Percentiles rank a stretch among this genome's conserved stretches.
Evolutionary conservation across 2,113 vertebrate species (phyloP).

Genomic region (Cairina moschata): DNA sequence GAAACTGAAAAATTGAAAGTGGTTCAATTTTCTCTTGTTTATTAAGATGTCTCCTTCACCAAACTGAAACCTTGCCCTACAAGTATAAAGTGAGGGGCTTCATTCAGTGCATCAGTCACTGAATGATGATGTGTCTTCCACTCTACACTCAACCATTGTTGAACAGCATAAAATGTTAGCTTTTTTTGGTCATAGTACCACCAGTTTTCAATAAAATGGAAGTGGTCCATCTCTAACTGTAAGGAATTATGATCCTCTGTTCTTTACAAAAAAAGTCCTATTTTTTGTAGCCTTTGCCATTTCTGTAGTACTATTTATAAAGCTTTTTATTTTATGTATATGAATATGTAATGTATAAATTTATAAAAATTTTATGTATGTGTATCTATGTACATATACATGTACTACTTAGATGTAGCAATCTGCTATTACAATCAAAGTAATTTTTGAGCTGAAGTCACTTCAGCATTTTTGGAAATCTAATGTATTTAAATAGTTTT

Average conservation of each 20-base stretch:
- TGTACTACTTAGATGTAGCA: background rate
- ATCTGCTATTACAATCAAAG: background rate
- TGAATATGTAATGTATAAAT: background rate
- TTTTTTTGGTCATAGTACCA: background rate
- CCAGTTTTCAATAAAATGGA: background rate
- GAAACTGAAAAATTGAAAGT: background rate
- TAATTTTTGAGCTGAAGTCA: background rate
- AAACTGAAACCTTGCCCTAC: background rate
- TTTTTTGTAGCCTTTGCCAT: background rate
- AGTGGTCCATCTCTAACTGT: background rate
- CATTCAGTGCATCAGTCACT: background rate
- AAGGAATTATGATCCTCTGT: background rate
- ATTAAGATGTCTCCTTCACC: background rate
- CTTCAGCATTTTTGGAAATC: background rate
- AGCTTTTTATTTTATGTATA: background rate
- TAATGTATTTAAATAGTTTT: background rate
- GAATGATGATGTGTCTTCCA: background rate
- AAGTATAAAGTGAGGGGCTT: background rate
- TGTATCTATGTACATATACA: background rate
- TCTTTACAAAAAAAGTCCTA: background rate
- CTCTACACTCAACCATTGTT: background rate
- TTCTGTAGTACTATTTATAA: background rate
- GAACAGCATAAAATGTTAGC: background rate
- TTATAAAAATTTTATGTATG: background rate
- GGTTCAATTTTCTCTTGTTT: background rate